Evolutionary conservation across 2,888 invertebrate species (phyloP), one percentile per base, ranked within the genome.

Genomic region (Conus canariensis): DNA sequence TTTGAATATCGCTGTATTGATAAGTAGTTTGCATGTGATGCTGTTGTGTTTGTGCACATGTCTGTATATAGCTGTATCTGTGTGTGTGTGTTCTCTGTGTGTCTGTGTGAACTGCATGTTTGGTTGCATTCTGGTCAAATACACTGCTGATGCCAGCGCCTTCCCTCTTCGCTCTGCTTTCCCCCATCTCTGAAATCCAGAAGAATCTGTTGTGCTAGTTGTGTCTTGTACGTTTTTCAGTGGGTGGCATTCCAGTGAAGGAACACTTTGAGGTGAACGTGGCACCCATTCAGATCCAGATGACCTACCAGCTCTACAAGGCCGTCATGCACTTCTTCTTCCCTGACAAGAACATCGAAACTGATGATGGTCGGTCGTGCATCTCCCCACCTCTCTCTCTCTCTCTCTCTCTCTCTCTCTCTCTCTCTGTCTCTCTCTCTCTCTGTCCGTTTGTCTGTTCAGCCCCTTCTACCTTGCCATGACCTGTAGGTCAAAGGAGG

Each of bases 171-270:
- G 2, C 45, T 45, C 45, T 2, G 45, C 45, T 45, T 45, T 45
- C 45, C 45, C 45, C 45, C 45, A 45, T 45, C 45, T 45, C 45
- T 4, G 45, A 45, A 45, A 22, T 70, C 22, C 16, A 70, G 70
- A 12, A 16, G 64, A 1, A 64, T 64, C 12, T 64, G 64, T 64
- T 64, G 64, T 64, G 64, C 12, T 64, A 64, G 10, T 1, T 64
- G 64, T 64, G 3, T 45, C 45, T 45, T 82, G 80, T 45, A 16
- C 45, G 80, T 88, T 9, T 83, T 85, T 16, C 93, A 95, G 99
- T 99, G 10, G 99, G 99, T n/a, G 99, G 99, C 5, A 99, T 99
- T 94, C 98, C 99, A 0, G 99, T 99, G 22, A 99, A 99, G 96
- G 99, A 99, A 96, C 96, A 96, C 92, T 99, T 99, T 96, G 99